Conservation (phyloP, 2,113 vertebrate species). For the Casuarius casuarius region DNA sequence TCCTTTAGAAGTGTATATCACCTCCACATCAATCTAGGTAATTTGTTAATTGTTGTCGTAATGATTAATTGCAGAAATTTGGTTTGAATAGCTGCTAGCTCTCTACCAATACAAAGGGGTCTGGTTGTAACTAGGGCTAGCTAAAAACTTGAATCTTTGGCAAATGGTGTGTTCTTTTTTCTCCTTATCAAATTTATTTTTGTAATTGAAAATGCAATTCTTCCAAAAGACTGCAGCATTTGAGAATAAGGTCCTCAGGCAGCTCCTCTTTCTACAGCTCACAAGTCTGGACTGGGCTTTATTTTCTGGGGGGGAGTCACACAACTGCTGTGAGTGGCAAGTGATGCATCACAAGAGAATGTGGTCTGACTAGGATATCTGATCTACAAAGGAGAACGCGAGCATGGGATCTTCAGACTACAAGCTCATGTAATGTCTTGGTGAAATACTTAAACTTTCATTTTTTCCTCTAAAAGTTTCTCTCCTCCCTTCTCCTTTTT, state of each 20-base stretch:
- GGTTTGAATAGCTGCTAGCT: slow-evolving; percentile 34
- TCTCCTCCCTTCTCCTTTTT: background rate
- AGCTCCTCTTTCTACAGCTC: background rate
- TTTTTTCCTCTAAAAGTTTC: background rate
- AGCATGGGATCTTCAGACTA: background rate
- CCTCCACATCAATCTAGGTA: slow-evolving; percentile 29
- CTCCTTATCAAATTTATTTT: background rate
- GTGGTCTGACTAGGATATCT: background rate
- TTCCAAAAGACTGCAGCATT: too few species aligned
- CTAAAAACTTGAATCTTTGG: background rate
- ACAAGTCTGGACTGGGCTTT: background rate
- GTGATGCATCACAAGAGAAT: background rate
- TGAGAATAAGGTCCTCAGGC: background rate
- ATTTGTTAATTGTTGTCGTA: slow-evolving; percentile 56
- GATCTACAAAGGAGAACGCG: background rate
- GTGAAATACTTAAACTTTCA: background rate
- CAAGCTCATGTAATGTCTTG: background rate
- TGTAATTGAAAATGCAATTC: background rate
- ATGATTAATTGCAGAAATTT: slow-evolving; percentile 57
- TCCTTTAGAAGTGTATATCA: slow-evolving; percentile 58
- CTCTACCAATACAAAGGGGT: background rate
- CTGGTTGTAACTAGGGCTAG: background rate
- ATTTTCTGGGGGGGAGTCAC: background rate
- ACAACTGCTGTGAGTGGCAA: background rate
- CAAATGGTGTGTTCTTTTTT: background rate